These are phyloP conservation scores for Melipona bicolor DNA, from an alignment of 2,888 invertebrate genomes.

Conservation along the genomic window DNA sequence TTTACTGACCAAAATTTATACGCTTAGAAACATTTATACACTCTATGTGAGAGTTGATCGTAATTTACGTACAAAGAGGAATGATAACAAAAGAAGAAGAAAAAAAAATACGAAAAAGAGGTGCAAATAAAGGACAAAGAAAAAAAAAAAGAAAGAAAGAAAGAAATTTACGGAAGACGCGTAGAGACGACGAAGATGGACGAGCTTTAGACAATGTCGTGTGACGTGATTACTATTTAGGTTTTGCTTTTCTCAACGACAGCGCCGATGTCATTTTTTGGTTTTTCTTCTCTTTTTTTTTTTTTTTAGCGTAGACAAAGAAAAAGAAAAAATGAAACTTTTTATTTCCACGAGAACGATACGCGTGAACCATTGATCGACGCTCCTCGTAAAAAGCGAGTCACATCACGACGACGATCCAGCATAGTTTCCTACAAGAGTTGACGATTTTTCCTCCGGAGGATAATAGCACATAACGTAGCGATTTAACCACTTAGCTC, in stretches of 20 bases:
- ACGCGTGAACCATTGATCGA: background rate
- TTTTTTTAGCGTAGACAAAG: background rate
- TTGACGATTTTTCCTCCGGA: conserved; percentile 12
- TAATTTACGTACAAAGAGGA: conserved; percentile 27
- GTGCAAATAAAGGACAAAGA: background rate
- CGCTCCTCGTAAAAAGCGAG: background rate
- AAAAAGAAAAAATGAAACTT: background rate
- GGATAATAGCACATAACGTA: background rate
- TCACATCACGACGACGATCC: background rate
- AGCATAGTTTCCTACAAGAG: background rate
- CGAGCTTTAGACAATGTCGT: background rate
- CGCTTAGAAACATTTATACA: conserved; percentile 52
- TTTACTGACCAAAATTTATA: conserved; percentile 61
- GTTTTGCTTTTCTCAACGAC: conserved; percentile 11
- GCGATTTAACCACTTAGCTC: conserved; percentile 10
- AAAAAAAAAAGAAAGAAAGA: background rate
- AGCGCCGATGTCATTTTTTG: background rate
- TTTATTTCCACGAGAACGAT: conserved; percentile 1
- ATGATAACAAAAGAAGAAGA: background rate
- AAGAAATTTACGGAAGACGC: background rate
- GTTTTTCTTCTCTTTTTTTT: background rate
- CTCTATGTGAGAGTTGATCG: conserved; percentile 17
- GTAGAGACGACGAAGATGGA: background rate
- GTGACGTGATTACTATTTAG: background rate
- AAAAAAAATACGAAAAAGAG: background rate